Conservation (phyloP, 2,888 invertebrate genomes). For the Homarus gammarus region DNA sequence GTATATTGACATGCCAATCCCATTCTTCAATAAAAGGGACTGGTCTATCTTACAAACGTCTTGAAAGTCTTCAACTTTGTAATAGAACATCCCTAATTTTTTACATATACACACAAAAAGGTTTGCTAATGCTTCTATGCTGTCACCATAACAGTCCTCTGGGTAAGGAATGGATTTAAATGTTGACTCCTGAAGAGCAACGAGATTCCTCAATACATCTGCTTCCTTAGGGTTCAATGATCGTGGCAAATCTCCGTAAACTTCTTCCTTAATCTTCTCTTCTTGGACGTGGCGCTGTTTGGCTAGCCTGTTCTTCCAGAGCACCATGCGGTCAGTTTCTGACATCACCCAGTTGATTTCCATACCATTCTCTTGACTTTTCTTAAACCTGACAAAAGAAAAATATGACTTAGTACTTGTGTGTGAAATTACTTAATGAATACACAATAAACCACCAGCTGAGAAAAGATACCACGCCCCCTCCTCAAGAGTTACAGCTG, state of each 20-base stretch:
- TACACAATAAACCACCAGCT: neutral
- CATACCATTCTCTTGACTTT: slow-evolving; percentile 79
- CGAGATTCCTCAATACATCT: slow-evolving; percentile 42
- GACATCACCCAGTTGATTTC: slow-evolving; percentile 79
- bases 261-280: slow-evolving; percentile 49
- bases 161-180: slow-evolving; percentile 65
- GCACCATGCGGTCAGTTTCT: slow-evolving; percentile 78
- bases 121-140: slow-evolving; percentile 64
- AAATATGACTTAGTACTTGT: neutral
- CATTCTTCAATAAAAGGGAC: slow-evolving; percentile 60
- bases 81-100: slow-evolving; percentile 64
- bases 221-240: slow-evolving; percentile 54
- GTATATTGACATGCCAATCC: slow-evolving; percentile 71
- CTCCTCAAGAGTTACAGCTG: too few relatives aligned
- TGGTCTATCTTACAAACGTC: slow-evolving; percentile 57
- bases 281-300: slow-evolving; percentile 63
- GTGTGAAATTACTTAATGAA: neutral
- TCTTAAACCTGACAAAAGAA: slow-evolving; percentile 76
- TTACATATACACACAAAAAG: slow-evolving; percentile 69
- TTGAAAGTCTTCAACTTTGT: slow-evolving; percentile 61
- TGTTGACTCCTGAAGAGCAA: slow-evolving; percentile 49
- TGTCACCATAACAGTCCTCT: slow-evolving; percentile 66
- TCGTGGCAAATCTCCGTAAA: slow-evolving; percentile 51
- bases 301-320: slow-evolving; percentile 77
- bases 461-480: too few relatives aligned